A percentile compares a stretch with the other conserved stretches of the same genome.
Conservation (phyloP, 2,113 vertebrate species). For the Pseudorhombus dupliciocellatus region DNA sequence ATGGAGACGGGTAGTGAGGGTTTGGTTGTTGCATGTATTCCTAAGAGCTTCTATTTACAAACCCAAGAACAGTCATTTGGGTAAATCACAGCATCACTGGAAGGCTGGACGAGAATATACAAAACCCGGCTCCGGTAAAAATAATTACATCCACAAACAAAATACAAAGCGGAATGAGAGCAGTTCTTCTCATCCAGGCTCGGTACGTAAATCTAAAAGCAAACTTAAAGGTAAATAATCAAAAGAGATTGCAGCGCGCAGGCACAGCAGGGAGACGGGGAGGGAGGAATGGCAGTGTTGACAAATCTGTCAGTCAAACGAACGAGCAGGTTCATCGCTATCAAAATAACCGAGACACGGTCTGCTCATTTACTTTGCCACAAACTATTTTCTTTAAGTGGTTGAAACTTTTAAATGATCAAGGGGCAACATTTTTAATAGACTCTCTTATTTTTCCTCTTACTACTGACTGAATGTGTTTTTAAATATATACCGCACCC, state of each 20-base stretch:
- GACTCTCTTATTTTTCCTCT: not conserved
- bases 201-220: constrained; percentile 39
- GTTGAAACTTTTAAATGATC: constrained; percentile 42
- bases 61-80: too few relatives aligned
- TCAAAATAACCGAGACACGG: constrained; percentile 44
- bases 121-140: not conserved
- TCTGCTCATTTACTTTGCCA: constrained; percentile 14
- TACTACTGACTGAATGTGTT: too few relatives aligned
- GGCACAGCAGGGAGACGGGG: constrained; percentile 55
- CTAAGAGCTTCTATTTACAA: too few relatives aligned
- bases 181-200: not conserved
- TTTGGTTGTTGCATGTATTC: too few relatives aligned
- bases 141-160: not conserved
- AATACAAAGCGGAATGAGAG: not conserved
- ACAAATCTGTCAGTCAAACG: constrained; percentile 67
- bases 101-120: too few relatives aligned
- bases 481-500: too few relatives aligned
- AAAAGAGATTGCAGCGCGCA: constrained; percentile 59
- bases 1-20: too few relatives aligned
- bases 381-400: constrained; percentile 36
- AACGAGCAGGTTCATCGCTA: constrained; percentile 31
- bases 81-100: too few relatives aligned
- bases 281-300: constrained; percentile 55
- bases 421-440: constrained; percentile 9
- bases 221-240: constrained; percentile 59